Evolutionary conservation across 1,140 invertebrate species (phyloP).

Genomic region (Steinernema khuongi): DNA sequence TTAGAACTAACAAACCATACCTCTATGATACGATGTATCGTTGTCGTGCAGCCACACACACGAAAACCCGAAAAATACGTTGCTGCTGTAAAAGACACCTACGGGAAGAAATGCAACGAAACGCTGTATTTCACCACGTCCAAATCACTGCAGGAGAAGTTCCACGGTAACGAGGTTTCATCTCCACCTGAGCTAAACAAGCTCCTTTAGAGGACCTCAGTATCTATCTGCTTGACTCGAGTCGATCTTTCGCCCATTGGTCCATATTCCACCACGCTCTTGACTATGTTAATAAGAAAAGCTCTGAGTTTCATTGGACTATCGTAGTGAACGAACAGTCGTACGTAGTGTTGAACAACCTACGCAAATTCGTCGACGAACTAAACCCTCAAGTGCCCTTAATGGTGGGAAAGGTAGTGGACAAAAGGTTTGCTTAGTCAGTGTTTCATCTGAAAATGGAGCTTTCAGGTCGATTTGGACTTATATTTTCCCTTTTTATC

Average conservation of each 20-base stretch:
- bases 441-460: background rate
- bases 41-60: background rate
- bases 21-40: background rate
- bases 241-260: background rate
- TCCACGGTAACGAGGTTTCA: background rate
- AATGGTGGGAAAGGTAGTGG: background rate
- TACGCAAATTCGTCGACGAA: background rate
- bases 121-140: slow-evolving; percentile 1
- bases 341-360: background rate
- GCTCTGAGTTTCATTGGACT: background rate
- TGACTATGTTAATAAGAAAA: background rate
- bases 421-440: background rate
- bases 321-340: background rate
- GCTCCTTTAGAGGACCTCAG: background rate
- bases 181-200: background rate
- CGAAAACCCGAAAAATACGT: background rate
- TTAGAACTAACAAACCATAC: background rate
- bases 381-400: background rate
- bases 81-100: background rate
- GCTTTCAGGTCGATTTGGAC: slow-evolving; percentile 1
- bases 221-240: background rate
- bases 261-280: background rate
- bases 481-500: background rate
- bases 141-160: background rate
- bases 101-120: background rate